Percentiles rank a stretch among this genome's conserved stretches.
Conservation (phyloP, 2,797 vertebrate genomes). For the Trichosurus vulpecula region DNA sequence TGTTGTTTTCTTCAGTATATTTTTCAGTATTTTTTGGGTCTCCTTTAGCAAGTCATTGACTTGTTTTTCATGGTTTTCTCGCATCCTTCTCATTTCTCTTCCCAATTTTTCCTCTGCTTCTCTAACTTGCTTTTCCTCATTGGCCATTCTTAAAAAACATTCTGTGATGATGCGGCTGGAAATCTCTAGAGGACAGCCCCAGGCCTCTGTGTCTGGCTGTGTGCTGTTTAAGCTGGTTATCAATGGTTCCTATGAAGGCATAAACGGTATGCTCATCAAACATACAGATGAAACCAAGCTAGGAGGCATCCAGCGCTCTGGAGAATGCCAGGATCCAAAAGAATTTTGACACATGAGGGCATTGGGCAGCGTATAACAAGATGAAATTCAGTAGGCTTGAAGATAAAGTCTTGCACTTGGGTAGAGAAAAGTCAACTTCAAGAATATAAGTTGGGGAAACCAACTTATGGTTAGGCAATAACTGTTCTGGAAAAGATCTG, state of each 20-base stretch:
- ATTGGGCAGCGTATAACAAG: not conserved
- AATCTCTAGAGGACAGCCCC: not conserved
- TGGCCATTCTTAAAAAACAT: not conserved
- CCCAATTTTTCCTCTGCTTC: too few species aligned
- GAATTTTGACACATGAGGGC: not conserved
- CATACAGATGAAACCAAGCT: not conserved
- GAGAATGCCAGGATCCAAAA: not conserved
- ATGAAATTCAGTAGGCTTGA: not conserved
- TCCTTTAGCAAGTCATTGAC: too few species aligned
- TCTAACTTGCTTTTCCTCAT: too few species aligned
- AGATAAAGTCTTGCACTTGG: not conserved
- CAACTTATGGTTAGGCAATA: not conserved
- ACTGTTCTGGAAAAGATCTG: not conserved
- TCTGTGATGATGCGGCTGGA: not conserved
- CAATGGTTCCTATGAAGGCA: not conserved
- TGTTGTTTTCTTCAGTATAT: too few species aligned
- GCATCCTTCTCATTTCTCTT: too few species aligned
- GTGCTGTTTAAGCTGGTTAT: not conserved
- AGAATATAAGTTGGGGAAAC: not conserved
- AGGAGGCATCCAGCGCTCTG: not conserved
- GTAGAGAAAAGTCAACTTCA: not conserved
- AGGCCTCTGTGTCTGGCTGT: not conserved
- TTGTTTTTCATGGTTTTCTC: too few species aligned
- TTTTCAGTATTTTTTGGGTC: too few species aligned
- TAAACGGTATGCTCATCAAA: not conserved